Evolutionary conservation across 1,140 invertebrate species (phyloP), one percentile per base, ranked within the genome.

Genomic region (Listronotus bonariensis): DNA sequence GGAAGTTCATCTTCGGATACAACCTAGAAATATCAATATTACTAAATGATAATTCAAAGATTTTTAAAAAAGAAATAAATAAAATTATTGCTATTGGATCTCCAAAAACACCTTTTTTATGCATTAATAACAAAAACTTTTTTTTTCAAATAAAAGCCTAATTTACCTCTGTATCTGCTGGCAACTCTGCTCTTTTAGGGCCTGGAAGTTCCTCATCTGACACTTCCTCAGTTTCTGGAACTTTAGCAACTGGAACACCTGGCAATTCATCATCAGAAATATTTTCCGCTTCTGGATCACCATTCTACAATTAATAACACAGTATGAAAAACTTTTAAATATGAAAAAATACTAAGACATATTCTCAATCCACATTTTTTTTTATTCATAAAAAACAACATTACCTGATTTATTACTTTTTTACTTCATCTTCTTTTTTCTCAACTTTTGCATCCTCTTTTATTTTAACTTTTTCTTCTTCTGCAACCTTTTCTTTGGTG

Each of bases 1-100:
- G 89, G 89, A 26, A 92, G 75, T 79, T 92, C 90, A 78, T 92
- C 90, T 74, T 92, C 90, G 1, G 90, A 92, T 2, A 92, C 90
- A 2, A 90, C 73, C 74, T 75, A 43, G 57, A 58, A 57, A 62
- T 40, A 55, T 3, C 6, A 55, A 18, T 12, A 55, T 15, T 55
- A 26, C n/a, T n/a, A n/a, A n/a, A n/a, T n/a, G n/a, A n/a, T n/a
- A n/a, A n/a, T n/a, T n/a, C n/a, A n/a, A n/a, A n/a, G n/a, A n/a
- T n/a, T n/a, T n/a, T n/a, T n/a, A n/a, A n/a, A n/a, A n/a, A n/a
- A n/a, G n/a, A n/a, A n/a, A n/a, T n/a, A n/a, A n/a, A n/a, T n/a
- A n/a, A n/a, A n/a, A n/a, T n/a, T n/a, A n/a, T n/a, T n/a, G n/a
- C n/a, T n/a, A n/a, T n/a, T n/a, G n/a, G n/a, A n/a, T n/a, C n/a